Percentiles rank a stretch among this genome's conserved stretches.
Evolutionary conservation across 2,888 invertebrate genomes (phyloP).

Genomic region (Julus scandinavius): DNA sequence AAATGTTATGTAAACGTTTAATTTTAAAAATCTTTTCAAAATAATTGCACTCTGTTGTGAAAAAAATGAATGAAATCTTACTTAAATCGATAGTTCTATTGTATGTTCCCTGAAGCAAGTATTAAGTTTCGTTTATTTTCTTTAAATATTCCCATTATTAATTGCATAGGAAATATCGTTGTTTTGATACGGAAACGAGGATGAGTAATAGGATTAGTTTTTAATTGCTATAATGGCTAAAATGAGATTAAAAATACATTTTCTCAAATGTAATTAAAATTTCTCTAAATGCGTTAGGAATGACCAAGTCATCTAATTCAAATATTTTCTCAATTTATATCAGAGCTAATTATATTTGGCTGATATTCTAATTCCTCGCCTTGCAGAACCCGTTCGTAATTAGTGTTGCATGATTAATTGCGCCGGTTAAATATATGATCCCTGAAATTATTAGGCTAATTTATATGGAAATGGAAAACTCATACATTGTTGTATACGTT

Average conservation of each 20-base stretch:
- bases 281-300: neutral
- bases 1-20: no score
- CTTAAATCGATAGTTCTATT: no score
- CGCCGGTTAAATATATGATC: neutral
- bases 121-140: no score
- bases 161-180: neutral
- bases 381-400: neutral
- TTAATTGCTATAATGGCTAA: neutral
- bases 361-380: neutral
- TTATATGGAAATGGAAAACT: constrained; percentile 25
- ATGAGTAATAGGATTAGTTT: neutral
- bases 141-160: neutral
- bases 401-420: constrained; percentile 26
- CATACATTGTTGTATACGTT: neutral
- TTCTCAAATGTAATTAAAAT: neutral
- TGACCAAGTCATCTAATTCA: neutral
- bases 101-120: no score
- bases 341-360: neutral
- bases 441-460: constrained; percentile 33
- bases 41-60: no score
- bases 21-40: no score
- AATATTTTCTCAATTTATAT: constrained; percentile 17
- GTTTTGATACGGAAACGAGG: neutral
- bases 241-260: constrained; percentile 6
- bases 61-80: no score